These are phyloP conservation scores for Chouioia cunea DNA, from an alignment of 2,888 invertebrate species.

Conservation along the genomic window DNA sequence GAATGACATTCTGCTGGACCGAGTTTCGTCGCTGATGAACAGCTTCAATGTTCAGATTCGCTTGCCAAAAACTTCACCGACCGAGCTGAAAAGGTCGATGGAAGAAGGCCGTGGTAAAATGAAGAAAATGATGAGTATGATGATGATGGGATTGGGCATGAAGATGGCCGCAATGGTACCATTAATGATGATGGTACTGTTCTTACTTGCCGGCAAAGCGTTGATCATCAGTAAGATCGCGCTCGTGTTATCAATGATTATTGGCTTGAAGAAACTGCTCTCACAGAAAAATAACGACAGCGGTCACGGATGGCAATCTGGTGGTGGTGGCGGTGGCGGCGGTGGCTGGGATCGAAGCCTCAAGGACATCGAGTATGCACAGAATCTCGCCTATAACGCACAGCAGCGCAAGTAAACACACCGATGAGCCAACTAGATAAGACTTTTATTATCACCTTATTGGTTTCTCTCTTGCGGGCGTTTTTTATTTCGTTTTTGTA, in stretches of 20 bases:
- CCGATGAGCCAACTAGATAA: too few relatives aligned
- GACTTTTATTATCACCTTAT: too few relatives aligned
- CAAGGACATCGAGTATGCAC: slow-evolving; percentile 67
- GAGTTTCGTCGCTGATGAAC: slow-evolving; percentile 79
- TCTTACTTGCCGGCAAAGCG: slow-evolving; percentile 88
- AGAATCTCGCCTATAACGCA: slow-evolving; percentile 76
- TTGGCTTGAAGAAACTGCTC: slow-evolving; percentile 85
- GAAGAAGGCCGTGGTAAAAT: slow-evolving; percentile 89
- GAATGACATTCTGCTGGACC: slow-evolving; percentile 79
- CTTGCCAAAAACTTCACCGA: slow-evolving; percentile 79
- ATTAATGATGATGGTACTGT: slow-evolving; percentile 83
- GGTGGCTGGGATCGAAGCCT: slow-evolving; percentile 80
- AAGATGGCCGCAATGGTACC: slow-evolving; percentile 87
- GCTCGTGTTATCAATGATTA: slow-evolving; percentile 83
- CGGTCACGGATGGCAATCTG: slow-evolving; percentile 60
- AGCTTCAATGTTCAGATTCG: slow-evolving; percentile 83
- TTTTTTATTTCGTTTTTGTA: too few relatives aligned
- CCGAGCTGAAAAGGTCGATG: slow-evolving; percentile 77
- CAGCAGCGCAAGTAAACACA: slow-evolving; percentile 14
- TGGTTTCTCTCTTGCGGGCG: too few relatives aligned
- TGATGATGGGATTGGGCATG: slow-evolving; percentile 90
- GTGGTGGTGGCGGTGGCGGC: slow-evolving; percentile 69
- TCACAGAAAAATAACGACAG: slow-evolving; percentile 75
- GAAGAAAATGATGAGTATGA: slow-evolving; percentile 93
- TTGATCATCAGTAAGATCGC: slow-evolving; percentile 86